These are phyloP conservation scores for Panonychus citri DNA, from an alignment of 1,140 invertebrate genomes.

Conservation along the genomic window DNA sequence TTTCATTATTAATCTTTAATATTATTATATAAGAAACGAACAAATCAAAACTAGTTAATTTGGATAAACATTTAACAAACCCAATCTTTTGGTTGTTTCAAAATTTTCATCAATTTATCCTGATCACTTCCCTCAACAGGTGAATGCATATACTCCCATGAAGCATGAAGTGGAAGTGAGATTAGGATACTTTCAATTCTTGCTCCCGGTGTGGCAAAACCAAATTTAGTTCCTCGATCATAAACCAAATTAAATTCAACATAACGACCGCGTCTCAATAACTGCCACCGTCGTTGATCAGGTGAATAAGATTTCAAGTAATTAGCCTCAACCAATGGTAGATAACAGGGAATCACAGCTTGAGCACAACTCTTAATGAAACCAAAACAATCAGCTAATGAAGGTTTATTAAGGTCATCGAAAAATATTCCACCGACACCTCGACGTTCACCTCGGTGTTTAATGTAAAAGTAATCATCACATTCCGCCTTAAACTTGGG, in stretches of 20 bases:
- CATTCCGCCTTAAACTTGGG: slow-evolving; percentile 84
- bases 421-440: slow-evolving; percentile 94
- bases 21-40: too few species aligned
- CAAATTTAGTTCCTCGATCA: slow-evolving; percentile 92
- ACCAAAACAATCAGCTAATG: slow-evolving; percentile 44
- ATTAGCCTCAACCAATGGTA: slow-evolving; percentile 66
- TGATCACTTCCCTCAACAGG: slow-evolving; percentile 45
- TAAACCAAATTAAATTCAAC: slow-evolving; percentile 96
- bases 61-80: slow-evolving; percentile 13
- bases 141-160: slow-evolving; percentile 84
- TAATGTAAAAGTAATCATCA: slow-evolving; percentile 77
- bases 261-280: slow-evolving; percentile 62
- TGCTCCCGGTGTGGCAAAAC: slow-evolving; percentile 74
- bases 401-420: slow-evolving; percentile 67
- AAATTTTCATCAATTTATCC: slow-evolving; percentile 45
- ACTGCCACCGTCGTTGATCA: slow-evolving; percentile 49
- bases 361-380: slow-evolving; percentile 69
- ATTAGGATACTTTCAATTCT: slow-evolving; percentile 89
- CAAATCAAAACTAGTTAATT: too few species aligned
- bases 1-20: too few species aligned
- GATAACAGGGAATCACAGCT: slow-evolving; percentile 69
- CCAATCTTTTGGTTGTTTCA: slow-evolving; percentile 76
- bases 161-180: slow-evolving; percentile 72
- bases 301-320: slow-evolving; percentile 51
- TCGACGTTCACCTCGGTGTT: slow-evolving; percentile 33